Evolutionary conservation across 1,140 invertebrate genomes (phyloP).

Genomic region (Elysia chlorotica): DNA sequence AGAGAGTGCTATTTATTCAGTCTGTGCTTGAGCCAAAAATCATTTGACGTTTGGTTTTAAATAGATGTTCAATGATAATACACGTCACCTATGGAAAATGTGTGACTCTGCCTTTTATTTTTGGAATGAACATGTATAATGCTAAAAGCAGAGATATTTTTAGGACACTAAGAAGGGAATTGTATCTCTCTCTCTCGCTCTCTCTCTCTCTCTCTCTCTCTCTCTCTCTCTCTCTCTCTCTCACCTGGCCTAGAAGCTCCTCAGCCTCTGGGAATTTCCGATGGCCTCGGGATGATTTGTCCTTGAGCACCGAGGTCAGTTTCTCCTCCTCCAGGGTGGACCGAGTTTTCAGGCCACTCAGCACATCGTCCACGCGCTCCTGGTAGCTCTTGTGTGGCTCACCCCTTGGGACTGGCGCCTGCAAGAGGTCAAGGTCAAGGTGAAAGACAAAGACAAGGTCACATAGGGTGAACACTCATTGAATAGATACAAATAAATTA

Average conservation of each 20-base stretch:
- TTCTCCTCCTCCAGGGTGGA: conserved; percentile 46
- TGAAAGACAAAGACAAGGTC: too few species aligned
- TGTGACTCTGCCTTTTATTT: background rate
- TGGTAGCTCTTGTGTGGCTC: conserved; percentile 36
- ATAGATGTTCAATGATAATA: background rate
- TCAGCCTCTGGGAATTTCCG: conserved; percentile 49
- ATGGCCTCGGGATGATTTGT: conserved; percentile 23
- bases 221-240: background rate
- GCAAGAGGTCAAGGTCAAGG: too few species aligned
- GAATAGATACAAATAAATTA: too few species aligned
- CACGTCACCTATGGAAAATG: background rate
- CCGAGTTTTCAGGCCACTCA: conserved; percentile 37
- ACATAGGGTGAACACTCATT: too few species aligned
- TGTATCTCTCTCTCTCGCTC: too few species aligned
- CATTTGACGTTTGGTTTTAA: too few species aligned
- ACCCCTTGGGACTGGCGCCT: conserved; percentile 36
- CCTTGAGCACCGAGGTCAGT: conserved; percentile 41
- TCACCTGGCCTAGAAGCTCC: conserved; percentile 46
- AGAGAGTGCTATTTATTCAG: too few species aligned
- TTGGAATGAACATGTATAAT: background rate
- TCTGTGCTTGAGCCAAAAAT: too few species aligned
- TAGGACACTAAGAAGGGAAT: too few species aligned
- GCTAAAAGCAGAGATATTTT: too few species aligned
- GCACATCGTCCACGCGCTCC: conserved; percentile 43
- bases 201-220: too few species aligned